Evolutionary conservation across 2,113 vertebrate genomes (phyloP), one percentile per base, ranked within the genome.

Genomic region (Melanostigma gelatinosum): DNA sequence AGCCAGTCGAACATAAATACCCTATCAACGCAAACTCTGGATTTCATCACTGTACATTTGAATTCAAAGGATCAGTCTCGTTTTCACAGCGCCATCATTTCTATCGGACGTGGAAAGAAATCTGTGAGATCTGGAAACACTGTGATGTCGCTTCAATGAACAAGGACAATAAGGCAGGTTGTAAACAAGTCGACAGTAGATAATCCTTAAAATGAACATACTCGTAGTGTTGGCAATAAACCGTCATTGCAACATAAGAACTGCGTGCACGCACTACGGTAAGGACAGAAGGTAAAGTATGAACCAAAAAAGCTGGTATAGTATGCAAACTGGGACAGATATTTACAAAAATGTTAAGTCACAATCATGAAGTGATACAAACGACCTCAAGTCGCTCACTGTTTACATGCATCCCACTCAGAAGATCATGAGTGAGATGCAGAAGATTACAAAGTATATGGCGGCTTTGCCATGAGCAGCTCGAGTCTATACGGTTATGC

Each of bases 401-500:
- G 40, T 68, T 83, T 55, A 71, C 85, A 82, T 63, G 55, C 55
- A 79, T 80, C 52, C 55, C 54, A 54, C 77, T 67, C 57, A 61
- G 64, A 72, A 52, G 50, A 61, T 73, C 64, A 52, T 46, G 44
- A 83, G 83, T 65, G 79, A 72, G 74, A 82, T 40, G 27, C 65
- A 66, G 38, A 84, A 54, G 83, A 88, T 67, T 63, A 61, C 75
- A 80, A 50, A 52, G 61, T 50, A 86, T 77, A 80, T 68, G 86
- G 69, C 79, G 80, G 81, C 50, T 82, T 85, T 75, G 81, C 79
- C 76, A 24, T 57, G 83, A 82, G 54, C 77, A 63, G 77, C 79
- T 76, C 69, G 79, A 52, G 63, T 89, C 75, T 83, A 10, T 80
- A 68, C 69, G 75, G 80, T 85, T 72, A 77, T 71, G 79, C 82